Percentiles rank a stretch among this genome's conserved stretches.
Evolutionary conservation across 2,888 invertebrate species (phyloP).

Genomic region (Dione juno): DNA sequence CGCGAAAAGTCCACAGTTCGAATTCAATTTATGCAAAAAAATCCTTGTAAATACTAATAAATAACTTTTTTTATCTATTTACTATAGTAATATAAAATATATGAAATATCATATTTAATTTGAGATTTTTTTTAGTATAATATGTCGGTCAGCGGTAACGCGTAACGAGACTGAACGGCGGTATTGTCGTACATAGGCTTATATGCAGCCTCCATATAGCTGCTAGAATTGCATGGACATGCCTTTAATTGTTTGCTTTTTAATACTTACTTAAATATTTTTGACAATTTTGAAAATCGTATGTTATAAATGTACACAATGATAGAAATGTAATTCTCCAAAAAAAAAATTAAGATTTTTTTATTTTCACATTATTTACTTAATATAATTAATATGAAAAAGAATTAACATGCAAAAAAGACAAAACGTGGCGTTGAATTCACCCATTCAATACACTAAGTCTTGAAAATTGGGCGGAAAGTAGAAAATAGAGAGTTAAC

Average conservation of each 20-base stretch:
- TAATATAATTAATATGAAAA: no score
- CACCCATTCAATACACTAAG: neutral
- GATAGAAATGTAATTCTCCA: no score
- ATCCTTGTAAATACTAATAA: neutral
- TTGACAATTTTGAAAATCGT: no score
- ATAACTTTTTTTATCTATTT: constrained; percentile 16
- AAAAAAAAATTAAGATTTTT: no score
- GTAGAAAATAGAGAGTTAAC: no score
- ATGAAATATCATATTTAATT: constrained; percentile 11
- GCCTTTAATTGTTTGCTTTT: constrained; percentile 28
- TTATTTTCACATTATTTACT: no score
- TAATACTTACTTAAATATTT: no score
- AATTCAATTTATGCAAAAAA: constrained; percentile 7
- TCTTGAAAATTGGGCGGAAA: no score
- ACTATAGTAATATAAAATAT: constrained; percentile 21
- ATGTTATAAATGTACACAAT: no score
- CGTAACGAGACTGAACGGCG: constrained; percentile 73
- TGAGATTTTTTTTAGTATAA: constrained; percentile 43
- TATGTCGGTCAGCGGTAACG: constrained; percentile 71
- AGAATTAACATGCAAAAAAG: no score
- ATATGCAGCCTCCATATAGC: constrained; percentile 73
- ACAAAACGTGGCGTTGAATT: neutral
- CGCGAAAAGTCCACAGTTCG: constrained; percentile 13
- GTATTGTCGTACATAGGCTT: constrained; percentile 76
- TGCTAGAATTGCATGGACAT: constrained; percentile 62